These are phyloP conservation scores for Antitype chi DNA, from an alignment of 2,888 invertebrate genomes.

Conservation along the genomic window DNA sequence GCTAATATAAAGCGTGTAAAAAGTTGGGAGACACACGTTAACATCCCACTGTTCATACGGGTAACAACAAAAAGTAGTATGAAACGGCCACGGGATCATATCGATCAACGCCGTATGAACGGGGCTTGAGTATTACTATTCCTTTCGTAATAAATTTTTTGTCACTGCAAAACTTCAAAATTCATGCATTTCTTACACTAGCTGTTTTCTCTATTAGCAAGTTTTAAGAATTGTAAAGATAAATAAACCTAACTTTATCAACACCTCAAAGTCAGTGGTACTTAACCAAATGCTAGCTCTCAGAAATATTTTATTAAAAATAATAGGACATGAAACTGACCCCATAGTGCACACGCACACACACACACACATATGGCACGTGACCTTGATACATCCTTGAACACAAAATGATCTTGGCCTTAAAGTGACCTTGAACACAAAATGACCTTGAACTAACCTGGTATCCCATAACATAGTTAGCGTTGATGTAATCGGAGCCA, in stretches of 20 bases:
- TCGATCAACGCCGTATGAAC: not conserved
- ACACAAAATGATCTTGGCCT: not conserved
- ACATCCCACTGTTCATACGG: too few relatives aligned
- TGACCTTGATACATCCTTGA: not conserved
- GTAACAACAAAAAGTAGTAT: not conserved
- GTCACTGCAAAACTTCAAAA: not conserved
- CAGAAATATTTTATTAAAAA: too few relatives aligned
- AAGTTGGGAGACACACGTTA: not conserved
- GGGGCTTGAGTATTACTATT: not conserved
- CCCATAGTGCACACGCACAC: too few relatives aligned
- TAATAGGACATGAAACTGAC: too few relatives aligned
- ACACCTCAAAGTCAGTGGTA: too few relatives aligned
- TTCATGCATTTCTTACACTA: conserved; percentile 4
- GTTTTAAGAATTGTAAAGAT: not conserved
- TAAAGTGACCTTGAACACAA: not conserved
- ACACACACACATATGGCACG: not conserved
- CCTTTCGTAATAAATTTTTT: not conserved
- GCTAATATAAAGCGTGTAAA: too few relatives aligned
- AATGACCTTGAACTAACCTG: conserved; percentile 86
- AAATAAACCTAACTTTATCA: not conserved
- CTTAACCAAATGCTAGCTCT: too few relatives aligned
- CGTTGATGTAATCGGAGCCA: conserved; percentile 97
- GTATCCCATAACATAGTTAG: conserved; percentile 97
- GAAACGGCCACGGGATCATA: not conserved
- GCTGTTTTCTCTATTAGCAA: not conserved